A percentile compares a stretch with the other conserved stretches of the same genome.
Conservation (phyloP, 2,113 vertebrate species). For the Phrynocephalus versicolor region DNA sequence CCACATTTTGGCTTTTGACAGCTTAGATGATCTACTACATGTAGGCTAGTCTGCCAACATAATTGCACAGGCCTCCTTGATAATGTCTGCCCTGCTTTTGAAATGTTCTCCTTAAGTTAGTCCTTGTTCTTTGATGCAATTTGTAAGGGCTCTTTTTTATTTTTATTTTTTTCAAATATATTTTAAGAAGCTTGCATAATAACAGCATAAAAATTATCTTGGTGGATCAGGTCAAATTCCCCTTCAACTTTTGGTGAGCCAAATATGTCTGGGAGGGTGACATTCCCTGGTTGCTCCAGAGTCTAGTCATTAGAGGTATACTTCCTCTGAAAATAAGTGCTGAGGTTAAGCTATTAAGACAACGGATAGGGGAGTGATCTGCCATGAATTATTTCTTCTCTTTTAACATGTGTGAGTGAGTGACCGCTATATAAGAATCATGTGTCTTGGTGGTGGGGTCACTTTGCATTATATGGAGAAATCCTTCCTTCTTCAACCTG, state of each 20-base stretch:
- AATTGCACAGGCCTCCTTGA: conserved; percentile 45
- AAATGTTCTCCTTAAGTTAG: conserved; percentile 42
- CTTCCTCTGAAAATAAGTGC: neutral
- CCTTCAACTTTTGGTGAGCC: neutral
- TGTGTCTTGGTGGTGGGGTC: too few species aligned
- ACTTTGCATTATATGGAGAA: neutral
- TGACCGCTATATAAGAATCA: too few species aligned
- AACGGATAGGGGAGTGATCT: neutral
- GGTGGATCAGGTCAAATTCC: neutral
- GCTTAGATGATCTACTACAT: conserved; percentile 37
- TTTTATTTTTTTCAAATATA: too few species aligned
- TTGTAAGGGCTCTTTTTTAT: conserved; percentile 4
- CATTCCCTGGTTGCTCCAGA: too few species aligned
- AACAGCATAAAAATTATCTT: neutral
- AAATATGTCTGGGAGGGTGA: neutral
- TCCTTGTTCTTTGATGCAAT: conserved; percentile 1
- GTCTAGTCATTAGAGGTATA: neutral
- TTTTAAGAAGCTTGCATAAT: neutral
- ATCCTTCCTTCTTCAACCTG: neutral
- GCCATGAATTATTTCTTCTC: neutral
- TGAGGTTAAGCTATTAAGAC: neutral
- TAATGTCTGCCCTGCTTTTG: conserved; percentile 23
- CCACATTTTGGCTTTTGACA: conserved; percentile 38
- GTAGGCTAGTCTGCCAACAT: neutral
- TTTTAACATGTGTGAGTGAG: neutral